Evolutionary conservation across 2,113 vertebrate genomes (phyloP), one percentile per base, ranked within the genome.

Genomic region (Peromyscus leucopus): DNA sequence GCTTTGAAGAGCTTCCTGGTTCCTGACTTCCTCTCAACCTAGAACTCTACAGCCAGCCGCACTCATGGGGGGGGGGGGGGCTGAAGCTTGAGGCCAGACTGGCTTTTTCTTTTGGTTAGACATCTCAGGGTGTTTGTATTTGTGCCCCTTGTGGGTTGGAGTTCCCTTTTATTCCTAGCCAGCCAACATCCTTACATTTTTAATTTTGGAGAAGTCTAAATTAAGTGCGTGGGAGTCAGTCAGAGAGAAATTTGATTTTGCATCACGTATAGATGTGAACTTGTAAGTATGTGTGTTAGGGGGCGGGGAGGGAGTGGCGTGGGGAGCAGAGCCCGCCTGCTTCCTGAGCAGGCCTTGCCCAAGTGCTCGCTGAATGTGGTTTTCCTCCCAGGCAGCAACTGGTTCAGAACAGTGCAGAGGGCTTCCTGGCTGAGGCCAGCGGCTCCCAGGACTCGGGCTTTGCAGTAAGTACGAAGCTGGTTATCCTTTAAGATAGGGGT

Each of bases 291-390:
- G 85, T 79, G 93, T 95, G 97, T 93, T 69, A 51, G 51, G 95
- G 97, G 93, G 57, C n/a, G 12, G 59, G 26, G 51, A 39, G 19
- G 19, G 90, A 85, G 46, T 80, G n/a, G 69, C 78, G 33, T 46
- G 89, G 84, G 93, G 67, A 97, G 88, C 39, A 72, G 95, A 98
- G 98, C 97, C 98, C 80, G 98, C 98, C 98, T 96, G 98, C 98
- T 99, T 99, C 99, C 98, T 98, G 95, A 98, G 98, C 97, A 98
- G 98, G 98, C 97, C 87, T 98, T 98, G 98, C 98, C 98, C 98
- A 98, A 98, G 96, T 96, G 33, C 88, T 90, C 96, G 82, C 96
- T 95, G 95, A 97, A 98, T 99, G 99, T 98, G 99, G 99, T 98
- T 99, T 99, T 98, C 98, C 98, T 98, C 98, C 96, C 93, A 88